Conservation (phyloP, 1,140 invertebrate species). For the Caenorhabditis brenneri region DNA sequence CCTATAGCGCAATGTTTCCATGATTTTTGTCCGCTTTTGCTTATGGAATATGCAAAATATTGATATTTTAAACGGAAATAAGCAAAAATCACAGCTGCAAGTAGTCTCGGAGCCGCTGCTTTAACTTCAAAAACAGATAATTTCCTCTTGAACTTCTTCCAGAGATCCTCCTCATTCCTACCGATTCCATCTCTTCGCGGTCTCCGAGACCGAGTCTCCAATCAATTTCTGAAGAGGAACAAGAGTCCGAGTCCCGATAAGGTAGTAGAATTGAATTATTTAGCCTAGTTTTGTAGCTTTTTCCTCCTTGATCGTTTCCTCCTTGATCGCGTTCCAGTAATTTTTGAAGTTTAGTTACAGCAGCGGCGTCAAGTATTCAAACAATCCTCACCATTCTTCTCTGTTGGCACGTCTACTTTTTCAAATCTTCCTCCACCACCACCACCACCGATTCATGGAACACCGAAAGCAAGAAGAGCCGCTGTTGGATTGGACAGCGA, state of each 20-base stretch:
- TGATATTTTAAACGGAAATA: too few species aligned
- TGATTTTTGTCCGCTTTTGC: too few species aligned
- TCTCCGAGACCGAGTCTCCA: background rate
- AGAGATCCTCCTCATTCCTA: conserved; percentile 11
- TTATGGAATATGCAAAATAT: too few species aligned
- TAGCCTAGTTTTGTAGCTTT: background rate
- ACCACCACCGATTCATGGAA: background rate
- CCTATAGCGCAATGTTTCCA: too few species aligned
- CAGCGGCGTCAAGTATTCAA: background rate
- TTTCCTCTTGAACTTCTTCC: background rate
- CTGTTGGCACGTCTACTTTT: background rate
- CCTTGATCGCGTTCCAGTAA: too few species aligned
- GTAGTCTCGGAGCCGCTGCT: too few species aligned
- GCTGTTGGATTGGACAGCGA: background rate
- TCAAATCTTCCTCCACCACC: background rate
- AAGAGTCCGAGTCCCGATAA: conserved; percentile 27
- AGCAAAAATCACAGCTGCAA: too few species aligned
- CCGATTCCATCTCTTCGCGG: conserved; percentile 6
- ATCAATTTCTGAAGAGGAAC: conserved; percentile 8
- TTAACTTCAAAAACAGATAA: too few species aligned
- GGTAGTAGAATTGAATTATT: background rate
- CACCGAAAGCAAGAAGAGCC: background rate
- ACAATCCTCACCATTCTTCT: background rate
- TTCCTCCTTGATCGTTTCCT: too few species aligned
- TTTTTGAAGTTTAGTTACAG: background rate